A percentile compares a stretch with the other conserved stretches of the same genome.
Conservation (phyloP, 2,888 invertebrate genomes). For the Leptinotarsa juncta region DNA sequence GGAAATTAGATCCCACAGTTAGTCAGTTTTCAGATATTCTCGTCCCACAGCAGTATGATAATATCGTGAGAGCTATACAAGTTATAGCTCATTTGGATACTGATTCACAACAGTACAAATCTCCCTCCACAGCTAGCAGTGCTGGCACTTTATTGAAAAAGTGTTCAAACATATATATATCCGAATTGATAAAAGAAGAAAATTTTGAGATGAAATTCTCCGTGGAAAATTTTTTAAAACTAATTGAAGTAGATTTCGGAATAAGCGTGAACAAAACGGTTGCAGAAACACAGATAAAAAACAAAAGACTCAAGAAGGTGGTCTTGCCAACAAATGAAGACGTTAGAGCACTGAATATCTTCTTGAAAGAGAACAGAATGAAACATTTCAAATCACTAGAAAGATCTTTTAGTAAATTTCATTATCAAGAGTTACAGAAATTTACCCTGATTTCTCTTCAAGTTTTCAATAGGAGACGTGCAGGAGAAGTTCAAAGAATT, state of each 20-base stretch:
- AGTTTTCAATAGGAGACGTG: constrained; percentile 41
- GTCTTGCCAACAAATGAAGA: constrained; percentile 33
- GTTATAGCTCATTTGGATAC: constrained; percentile 23
- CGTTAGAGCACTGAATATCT: constrained; percentile 32
- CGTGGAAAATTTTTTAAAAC: constrained; percentile 25
- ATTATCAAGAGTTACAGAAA: constrained; percentile 30
- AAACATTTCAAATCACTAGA: constrained; percentile 18
- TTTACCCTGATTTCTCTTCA: constrained; percentile 36
- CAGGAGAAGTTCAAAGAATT: constrained; percentile 38
- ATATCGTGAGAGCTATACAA: constrained; percentile 29
- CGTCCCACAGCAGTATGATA: constrained; percentile 26
- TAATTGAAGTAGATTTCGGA: constrained; percentile 32
- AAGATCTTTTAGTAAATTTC: constrained; percentile 24
- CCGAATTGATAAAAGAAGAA: constrained; percentile 24
- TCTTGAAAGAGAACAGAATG: constrained; percentile 27
- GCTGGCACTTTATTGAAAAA: constrained; percentile 14
- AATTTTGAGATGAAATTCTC: constrained; percentile 1
- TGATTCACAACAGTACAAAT: constrained; percentile 22
- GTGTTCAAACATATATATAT: neutral
- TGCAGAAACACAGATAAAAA: constrained; percentile 31
- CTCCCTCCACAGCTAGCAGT: constrained; percentile 26
- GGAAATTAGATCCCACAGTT: neutral
- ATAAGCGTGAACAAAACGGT: constrained; percentile 30
- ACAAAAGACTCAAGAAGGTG: constrained; percentile 33
- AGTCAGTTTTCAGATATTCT: constrained; percentile 25